Evolutionary conservation across 2,888 invertebrate species (phyloP), one percentile per base, ranked within the genome.

Genomic region (Heliconius cydno): DNA sequence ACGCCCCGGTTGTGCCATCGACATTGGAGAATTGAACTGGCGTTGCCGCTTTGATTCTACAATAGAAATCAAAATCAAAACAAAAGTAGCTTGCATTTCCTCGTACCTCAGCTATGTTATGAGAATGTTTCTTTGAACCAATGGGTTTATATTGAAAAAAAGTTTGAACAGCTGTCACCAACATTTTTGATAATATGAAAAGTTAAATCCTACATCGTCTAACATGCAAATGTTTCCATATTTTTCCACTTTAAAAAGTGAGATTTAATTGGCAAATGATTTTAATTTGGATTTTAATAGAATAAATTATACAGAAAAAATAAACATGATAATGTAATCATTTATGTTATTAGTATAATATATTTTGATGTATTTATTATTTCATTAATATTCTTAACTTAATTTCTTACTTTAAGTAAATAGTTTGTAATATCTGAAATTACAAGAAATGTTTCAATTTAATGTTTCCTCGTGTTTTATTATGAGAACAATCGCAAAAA

Each of bases 71-170:
- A 81, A 30, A 15, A 79, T 46, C 60, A 78, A 67, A 74, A 80
- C 67, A 28, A 79, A 73, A 19, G 52, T 34, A 63, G 57, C 68
- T 60, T 80, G 72, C 83, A 83, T 83, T 79, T 78, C 80, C 79
- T 76, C 77, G 73, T 68, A 77, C 68, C 60, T 28, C 13, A 60
- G 7, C 52, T 73, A n/a, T 34, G 38, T 67, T 78, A 30, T 81
- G 75, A 67, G 67, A 77, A 74, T 28, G 77, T 57, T 78, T 74
- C 57, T 57, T 66, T 25, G 46, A 63, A 38, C 15, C 60, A 19
- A 46, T 22, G 75, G 28, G 68, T 80, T 80, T 81, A 80, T 81
- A 81, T 38, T 72, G 76, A 41, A 72, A 63, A 10, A 22, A 12
- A 57, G 25, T 60, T 60, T 19, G 41, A 30, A 38, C 80, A 81